Evolutionary conservation across 2,113 vertebrate genomes (phyloP).

Genomic region (Loxodonta africana): DNA sequence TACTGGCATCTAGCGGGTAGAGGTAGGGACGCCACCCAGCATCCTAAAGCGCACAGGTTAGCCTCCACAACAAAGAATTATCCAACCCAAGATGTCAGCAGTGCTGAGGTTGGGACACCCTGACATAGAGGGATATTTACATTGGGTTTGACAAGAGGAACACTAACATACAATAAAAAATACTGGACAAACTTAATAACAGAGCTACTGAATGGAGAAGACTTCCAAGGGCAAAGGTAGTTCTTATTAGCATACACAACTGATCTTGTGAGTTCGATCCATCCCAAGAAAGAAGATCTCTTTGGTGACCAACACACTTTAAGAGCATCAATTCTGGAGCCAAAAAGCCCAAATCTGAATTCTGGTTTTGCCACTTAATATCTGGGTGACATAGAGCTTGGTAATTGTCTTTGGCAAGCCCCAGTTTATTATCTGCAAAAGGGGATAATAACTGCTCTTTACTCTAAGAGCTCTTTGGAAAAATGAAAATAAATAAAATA

Average conservation of each 20-base stretch:
- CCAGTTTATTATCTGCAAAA: conserved; percentile 22
- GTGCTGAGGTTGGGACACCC: neutral
- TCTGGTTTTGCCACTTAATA: neutral
- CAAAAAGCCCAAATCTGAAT: neutral
- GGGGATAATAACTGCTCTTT: neutral
- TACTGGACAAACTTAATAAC: neutral
- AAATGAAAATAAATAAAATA: conserved; percentile 39
- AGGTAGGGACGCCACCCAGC: fast-evolving
- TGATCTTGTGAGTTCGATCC: neutral
- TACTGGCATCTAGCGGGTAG: neutral
- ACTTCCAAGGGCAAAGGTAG: neutral
- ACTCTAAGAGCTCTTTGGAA: neutral
- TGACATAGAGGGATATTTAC: neutral
- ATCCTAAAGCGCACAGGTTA: neutral
- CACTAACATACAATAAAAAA: neutral
- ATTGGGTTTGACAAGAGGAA: neutral
- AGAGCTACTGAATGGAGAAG: neutral
- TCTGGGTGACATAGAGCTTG: neutral
- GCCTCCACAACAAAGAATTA: neutral
- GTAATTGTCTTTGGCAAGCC: conserved; percentile 25
- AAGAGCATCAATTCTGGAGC: neutral
- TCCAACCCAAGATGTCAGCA: fast-evolving
- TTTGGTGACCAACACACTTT: neutral
- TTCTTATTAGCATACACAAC: neutral
- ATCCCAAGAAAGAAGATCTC: neutral